Conservation (phyloP, 1,140 invertebrate genomes). For the Coptotermes formosanus region DNA sequence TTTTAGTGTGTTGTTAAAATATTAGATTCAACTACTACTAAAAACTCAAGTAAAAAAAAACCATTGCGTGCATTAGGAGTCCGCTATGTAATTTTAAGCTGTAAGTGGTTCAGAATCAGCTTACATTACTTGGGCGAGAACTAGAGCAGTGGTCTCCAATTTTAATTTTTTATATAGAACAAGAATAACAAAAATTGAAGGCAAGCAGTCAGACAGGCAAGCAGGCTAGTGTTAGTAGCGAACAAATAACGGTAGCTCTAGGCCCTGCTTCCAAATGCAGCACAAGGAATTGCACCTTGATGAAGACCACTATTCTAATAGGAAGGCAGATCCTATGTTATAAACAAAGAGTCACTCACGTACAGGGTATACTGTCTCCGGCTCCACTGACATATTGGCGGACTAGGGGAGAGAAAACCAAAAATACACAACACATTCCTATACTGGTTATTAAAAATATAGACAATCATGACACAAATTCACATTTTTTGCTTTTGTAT, state of each 20-base stretch:
- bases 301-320: slow-evolving; percentile 39
- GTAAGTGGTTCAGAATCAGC: slow-evolving; percentile 33
- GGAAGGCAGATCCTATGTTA: slow-evolving; percentile 36
- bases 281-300: slow-evolving; percentile 22
- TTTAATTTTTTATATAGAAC: neutral
- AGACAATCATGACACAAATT: slow-evolving; percentile 14
- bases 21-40: slow-evolving; percentile 4
- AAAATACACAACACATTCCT: slow-evolving; percentile 32
- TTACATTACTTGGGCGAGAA: slow-evolving; percentile 31
- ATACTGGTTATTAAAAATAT: neutral
- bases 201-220: neutral
- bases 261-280: neutral
- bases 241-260: neutral
- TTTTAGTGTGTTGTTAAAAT: slow-evolving; percentile 9
- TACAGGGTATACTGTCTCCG: slow-evolving; percentile 69
- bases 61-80: slow-evolving; percentile 34
- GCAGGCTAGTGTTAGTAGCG: neutral
- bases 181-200: neutral
- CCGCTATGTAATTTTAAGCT: slow-evolving; percentile 34
- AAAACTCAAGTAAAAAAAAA: slow-evolving; percentile 20
- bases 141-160: slow-evolving; percentile 38
- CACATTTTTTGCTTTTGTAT: slow-evolving; percentile 13
- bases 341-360: slow-evolving; percentile 49
- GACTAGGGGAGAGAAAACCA: slow-evolving; percentile 56
- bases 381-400: slow-evolving; percentile 69